Evolutionary conservation across 2,888 invertebrate species (phyloP).

Genomic region (Pandemis cinnamomeana): DNA sequence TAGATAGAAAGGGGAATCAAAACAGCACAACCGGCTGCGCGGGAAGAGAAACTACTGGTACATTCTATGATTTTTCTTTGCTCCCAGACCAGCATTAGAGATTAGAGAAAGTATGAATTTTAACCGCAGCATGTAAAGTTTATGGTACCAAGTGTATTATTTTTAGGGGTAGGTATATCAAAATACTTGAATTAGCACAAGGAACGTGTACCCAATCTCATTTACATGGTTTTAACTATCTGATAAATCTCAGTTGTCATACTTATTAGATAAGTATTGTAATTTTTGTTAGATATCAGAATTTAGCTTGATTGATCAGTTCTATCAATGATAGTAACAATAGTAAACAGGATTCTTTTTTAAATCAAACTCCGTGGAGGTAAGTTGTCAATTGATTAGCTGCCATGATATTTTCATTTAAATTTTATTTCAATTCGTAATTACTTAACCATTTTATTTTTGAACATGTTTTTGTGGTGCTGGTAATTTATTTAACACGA

Average conservation of each 20-base stretch:
- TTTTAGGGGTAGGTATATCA: not conserved
- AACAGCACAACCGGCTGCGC: no score
- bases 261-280: conserved; percentile 12
- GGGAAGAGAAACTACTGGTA: no score
- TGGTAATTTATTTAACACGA: no score
- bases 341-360: conserved; percentile 8
- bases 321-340: conserved; percentile 1
- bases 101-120: no score
- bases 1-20: no score
- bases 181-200: not conserved
- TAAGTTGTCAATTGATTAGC: not conserved
- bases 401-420: not conserved
- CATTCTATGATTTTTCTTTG: no score
- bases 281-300: not conserved
- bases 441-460: no score
- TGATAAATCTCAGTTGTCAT: conserved; percentile 3
- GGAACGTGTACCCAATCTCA: not conserved
- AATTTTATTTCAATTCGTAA: no score
- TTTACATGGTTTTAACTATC: not conserved
- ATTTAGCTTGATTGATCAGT: conserved; percentile 22
- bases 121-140: no score
- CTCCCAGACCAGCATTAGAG: no score
- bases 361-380: not conserved
- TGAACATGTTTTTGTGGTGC: no score
- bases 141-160: no score